These are phyloP conservation scores for Phania funesta DNA, from an alignment of 2,888 invertebrate species.

Conservation along the genomic window DNA sequence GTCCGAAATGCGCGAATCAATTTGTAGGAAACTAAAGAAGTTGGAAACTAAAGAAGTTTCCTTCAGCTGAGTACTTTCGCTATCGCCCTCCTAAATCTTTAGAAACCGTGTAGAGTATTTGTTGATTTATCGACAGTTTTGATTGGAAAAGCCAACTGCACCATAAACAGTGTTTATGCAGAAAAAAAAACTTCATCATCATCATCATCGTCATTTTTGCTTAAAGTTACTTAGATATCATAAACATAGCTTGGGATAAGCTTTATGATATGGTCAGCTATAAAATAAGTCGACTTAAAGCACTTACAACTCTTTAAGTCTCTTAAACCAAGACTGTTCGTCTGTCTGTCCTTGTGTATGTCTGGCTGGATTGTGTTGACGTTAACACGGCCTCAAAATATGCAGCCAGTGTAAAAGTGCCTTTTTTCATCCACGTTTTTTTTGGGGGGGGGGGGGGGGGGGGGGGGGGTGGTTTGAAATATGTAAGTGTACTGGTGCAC, in stretches of 20 bases:
- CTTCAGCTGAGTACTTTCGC: neutral
- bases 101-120: slow-evolving; percentile 29
- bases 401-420: neutral
- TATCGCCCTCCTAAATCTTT: slow-evolving; percentile 23
- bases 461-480: neutral
- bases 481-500: no score
- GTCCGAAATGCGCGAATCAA: no score
- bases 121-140: slow-evolving; percentile 57
- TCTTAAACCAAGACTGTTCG: neutral
- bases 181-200: slow-evolving; percentile 30
- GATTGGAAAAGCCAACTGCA: slow-evolving; percentile 47
- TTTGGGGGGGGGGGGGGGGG: neutral
- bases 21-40: no score
- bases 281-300: slow-evolving; percentile 62
- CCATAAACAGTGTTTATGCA: slow-evolving; percentile 3
- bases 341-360: neutral
- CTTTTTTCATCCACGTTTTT: neutral
- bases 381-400: slow-evolving; percentile 42
- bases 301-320: slow-evolving; percentile 58
- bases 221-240: slow-evolving; percentile 37
- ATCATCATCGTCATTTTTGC: slow-evolving; percentile 25
- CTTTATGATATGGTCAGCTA: slow-evolving; percentile 62
- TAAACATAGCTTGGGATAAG: slow-evolving; percentile 66
- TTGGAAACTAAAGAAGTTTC: neutral
- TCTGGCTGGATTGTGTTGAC: slow-evolving; percentile 11